Percentiles rank a stretch among this genome's conserved stretches.
These are phyloP conservation scores for Arvicanthis niloticus DNA, from an alignment of 2,113 vertebrate species.

Conservation along the genomic window DNA sequence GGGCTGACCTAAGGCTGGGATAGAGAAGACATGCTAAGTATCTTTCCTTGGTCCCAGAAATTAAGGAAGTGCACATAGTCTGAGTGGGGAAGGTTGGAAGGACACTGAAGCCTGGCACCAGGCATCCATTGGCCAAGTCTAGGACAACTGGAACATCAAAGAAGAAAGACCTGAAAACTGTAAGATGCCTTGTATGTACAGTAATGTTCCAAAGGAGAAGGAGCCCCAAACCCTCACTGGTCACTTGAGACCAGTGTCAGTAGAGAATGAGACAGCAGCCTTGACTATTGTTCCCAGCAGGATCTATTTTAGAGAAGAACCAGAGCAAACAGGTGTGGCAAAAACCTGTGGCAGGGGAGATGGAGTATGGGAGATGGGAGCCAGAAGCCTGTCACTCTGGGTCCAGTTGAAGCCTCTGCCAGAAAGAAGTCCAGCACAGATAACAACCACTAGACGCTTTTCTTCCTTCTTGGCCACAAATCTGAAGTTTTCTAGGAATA, in stretches of 20 bases:
- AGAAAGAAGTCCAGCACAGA: not conserved
- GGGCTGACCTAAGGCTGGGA: not conserved
- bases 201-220: not conserved
- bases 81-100: not conserved
- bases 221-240: not conserved
- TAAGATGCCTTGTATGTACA: not conserved
- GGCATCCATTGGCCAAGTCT: not conserved
- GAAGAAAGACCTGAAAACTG: not conserved
- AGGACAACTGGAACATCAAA: not conserved
- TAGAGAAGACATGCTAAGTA: too few species aligned
- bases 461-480: not conserved
- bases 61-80: not conserved
- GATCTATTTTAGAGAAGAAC: not conserved
- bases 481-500: not conserved
- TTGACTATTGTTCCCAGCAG: not conserved
- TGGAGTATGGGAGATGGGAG: not conserved
- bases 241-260: not conserved
- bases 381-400: not conserved
- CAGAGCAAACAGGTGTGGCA: not conserved
- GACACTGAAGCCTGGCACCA: not conserved
- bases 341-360: not conserved
- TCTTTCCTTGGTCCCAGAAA: not conserved
- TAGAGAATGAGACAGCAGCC: not conserved
- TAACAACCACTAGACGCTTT: not conserved
- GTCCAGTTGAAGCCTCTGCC: not conserved